A percentile compares a stretch with the other conserved stretches of the same genome.
These are phyloP conservation scores for Drosophila acutilabella DNA, from an alignment of 2,888 invertebrate genomes.

Conservation along the genomic window DNA sequence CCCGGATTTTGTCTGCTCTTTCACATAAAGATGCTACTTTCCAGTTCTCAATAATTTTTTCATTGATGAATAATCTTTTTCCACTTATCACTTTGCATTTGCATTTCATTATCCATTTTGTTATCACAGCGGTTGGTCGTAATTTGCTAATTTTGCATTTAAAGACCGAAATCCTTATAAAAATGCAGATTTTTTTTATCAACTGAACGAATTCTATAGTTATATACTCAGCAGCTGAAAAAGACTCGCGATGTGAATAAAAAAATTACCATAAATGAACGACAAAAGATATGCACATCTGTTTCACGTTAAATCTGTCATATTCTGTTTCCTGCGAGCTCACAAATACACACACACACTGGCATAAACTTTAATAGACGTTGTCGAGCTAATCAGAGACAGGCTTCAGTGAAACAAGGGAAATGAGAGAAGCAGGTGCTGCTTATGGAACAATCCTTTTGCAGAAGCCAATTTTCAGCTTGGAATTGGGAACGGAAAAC, in stretches of 20 bases:
- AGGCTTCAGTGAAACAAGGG: slow-evolving; percentile 46
- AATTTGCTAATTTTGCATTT: slow-evolving; percentile 16
- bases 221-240: slow-evolving; percentile 46
- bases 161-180: slow-evolving; percentile 1
- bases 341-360: slow-evolving; percentile 15
- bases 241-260: slow-evolving; percentile 43
- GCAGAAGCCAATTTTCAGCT: slow-evolving; percentile 24
- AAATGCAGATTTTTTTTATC: slow-evolving; percentile 26
- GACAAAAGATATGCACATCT: slow-evolving; percentile 70
- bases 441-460: slow-evolving; percentile 36
- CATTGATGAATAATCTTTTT: slow-evolving; percentile 27
- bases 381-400: slow-evolving; percentile 61
- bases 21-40: neutral
- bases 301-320: slow-evolving; percentile 80
- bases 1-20: no score
- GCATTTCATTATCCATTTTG: slow-evolving; percentile 64
- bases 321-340: slow-evolving; percentile 79
- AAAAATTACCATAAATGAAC: slow-evolving; percentile 29
- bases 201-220: slow-evolving; percentile 50
- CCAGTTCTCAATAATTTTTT: neutral
- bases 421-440: slow-evolving; percentile 29
- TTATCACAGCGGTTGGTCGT: slow-evolving; percentile 32
- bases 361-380: slow-evolving; percentile 7
- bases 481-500: slow-evolving; percentile 19
- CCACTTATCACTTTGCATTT: slow-evolving; percentile 44